Evolutionary conservation across 2,797 vertebrate species (phyloP), one percentile per base, ranked within the genome.

Genomic region (Brachyrhaphis roseni): DNA sequence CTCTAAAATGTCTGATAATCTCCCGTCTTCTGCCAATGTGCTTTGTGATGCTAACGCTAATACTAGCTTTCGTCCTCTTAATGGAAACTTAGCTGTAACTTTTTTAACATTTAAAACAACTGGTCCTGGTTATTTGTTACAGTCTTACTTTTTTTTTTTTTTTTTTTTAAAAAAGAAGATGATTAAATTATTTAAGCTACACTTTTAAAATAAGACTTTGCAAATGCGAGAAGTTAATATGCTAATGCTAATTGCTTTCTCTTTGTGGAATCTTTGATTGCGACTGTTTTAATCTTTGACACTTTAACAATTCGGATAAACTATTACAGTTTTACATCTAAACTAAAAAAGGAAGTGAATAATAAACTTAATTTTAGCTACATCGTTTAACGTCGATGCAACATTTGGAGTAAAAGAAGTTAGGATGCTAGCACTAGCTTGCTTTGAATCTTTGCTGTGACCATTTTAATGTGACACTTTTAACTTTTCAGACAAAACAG

Each of bases 401-500:
- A 66, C 62, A 66, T 23, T 36, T 39, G 4, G 10, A 36, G 36
- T 39, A 39, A 16, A 64, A 2, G 62, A 68, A 39, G 20, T 12
- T 41, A 26, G 36, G 36, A 41, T 26, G 36, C 64, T 39, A 68
- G 0, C 4, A 1, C 36, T 41, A 41, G 64, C 59, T 41, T 41
- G 4, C 36, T 41, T 20, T 10, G 28, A 31, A 31, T 34, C 28
- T 62, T 62, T 31, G 57, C 34, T 8, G 31, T 36, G 59, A 36
- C 2, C 3, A 36, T 64, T 36, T 64, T 36, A 64, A 36, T 36
- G 36, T 64, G 31, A 64, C 31, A 64, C 62, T 10, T 34, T 64
- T 36, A 62, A 64, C 62, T 36, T 20, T 39, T 64, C 62, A 64
- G 31, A 64, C 62, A 36, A 64, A 57, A 59, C 57, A 59, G n/a